Conservation (phyloP, 1,140 invertebrate genomes). For the Tetragnatha versicolor region DNA sequence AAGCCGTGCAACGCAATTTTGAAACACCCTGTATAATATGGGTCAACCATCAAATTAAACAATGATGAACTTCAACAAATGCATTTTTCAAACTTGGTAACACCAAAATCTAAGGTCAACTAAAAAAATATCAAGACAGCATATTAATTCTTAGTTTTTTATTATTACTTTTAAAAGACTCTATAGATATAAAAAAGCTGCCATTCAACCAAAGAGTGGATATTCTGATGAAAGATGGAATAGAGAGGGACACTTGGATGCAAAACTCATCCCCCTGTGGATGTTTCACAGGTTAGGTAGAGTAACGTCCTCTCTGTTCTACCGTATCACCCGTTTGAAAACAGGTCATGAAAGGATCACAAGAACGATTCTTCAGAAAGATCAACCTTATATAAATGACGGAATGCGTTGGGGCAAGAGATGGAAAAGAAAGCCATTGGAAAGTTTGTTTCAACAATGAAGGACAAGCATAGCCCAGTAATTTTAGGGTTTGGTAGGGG, state of each 20-base stretch:
- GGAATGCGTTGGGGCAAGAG: background rate
- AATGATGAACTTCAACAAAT: too few species aligned
- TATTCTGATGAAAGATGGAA: background rate
- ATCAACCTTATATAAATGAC: background rate
- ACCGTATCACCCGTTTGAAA: background rate
- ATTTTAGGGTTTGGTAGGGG: too few species aligned
- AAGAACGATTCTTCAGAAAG: background rate
- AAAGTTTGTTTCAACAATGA: background rate
- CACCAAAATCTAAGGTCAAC: too few species aligned
- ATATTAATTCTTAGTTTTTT: too few species aligned
- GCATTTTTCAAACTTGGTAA: too few species aligned
- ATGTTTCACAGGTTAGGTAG: background rate
- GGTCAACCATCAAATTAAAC: too few species aligned
- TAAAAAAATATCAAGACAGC: too few species aligned
- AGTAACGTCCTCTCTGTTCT: background rate
- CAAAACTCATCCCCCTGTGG: background rate
- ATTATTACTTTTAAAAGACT: too few species aligned
- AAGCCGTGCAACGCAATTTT: too few species aligned
- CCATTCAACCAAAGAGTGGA: background rate
- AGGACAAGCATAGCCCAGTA: background rate
- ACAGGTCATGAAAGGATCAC: background rate
- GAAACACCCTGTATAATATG: too few species aligned
- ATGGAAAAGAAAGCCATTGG: background rate
- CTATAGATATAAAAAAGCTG: background rate
- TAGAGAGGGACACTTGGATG: background rate